phyloP scores from a whole-genome alignment of 2,113 vertebrate genomes.

The Diphyllodes magnificus region DNA sequence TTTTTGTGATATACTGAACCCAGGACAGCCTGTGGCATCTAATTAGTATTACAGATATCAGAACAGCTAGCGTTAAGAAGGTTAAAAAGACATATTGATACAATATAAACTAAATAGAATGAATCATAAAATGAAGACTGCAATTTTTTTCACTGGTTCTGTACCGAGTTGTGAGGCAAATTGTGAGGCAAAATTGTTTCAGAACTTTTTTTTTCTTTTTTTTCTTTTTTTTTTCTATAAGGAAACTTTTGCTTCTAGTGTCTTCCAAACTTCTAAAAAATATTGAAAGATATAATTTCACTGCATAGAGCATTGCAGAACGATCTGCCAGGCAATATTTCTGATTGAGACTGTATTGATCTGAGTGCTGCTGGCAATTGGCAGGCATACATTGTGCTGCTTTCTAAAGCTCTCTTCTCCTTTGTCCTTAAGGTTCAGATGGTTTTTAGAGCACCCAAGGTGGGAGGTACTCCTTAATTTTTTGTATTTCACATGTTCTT shows the following conservation, averaged over 20 bases:
- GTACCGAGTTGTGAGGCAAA: background rate
- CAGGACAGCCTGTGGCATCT: background rate
- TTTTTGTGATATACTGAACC: background rate
- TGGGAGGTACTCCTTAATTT: background rate
- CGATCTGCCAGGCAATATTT: background rate
- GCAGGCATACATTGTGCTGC: background rate
- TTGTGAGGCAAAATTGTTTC: background rate
- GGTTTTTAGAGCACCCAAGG: background rate
- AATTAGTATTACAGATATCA: constrained; percentile 4
- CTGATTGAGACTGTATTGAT: background rate
- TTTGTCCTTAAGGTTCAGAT: background rate
- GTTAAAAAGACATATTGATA: background rate
- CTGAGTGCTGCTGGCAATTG: background rate
- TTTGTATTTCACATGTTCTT: background rate
- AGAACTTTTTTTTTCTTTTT: background rate
- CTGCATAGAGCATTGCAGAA: background rate
- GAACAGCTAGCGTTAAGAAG: background rate
- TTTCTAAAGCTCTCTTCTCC: background rate
- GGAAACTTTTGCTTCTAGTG: background rate
- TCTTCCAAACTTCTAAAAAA: background rate
- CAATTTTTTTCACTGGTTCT: background rate
- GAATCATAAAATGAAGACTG: background rate
- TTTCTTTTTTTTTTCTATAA: background rate
- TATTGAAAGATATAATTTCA: background rate
- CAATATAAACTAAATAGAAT: background rate